These are phyloP conservation scores for Bombus difficillimus DNA, from an alignment of 1,140 invertebrate species.

Conservation along the genomic window DNA sequence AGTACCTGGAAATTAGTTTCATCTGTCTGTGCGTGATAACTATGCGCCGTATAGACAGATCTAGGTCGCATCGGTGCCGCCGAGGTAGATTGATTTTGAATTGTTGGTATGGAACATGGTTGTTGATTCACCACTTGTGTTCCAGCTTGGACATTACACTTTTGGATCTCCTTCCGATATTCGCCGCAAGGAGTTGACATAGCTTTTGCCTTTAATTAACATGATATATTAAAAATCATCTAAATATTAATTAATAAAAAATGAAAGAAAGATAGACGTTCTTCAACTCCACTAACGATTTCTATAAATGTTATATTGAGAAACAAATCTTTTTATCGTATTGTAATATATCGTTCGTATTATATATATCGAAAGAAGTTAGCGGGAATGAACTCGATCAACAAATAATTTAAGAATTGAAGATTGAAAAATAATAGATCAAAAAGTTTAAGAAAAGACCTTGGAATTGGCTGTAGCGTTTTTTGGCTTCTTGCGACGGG, in stretches of 20 bases:
- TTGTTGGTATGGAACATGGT: constrained; percentile 60
- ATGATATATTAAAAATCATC: not conserved
- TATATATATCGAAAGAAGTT: not conserved
- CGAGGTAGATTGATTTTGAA: constrained; percentile 66
- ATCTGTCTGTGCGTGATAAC: constrained; percentile 72
- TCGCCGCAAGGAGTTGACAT: constrained; percentile 68
- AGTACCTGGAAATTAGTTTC: constrained; percentile 73
- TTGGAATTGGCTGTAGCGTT: constrained; percentile 69
- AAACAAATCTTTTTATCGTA: not conserved
- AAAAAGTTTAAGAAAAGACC: constrained; percentile 51
- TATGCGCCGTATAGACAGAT: constrained; percentile 77
- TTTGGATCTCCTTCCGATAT: constrained; percentile 73
- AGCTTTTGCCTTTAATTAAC: constrained; percentile 59
- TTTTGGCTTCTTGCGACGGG: constrained; percentile 72
- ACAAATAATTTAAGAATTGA: constrained; percentile 7
- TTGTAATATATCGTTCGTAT: not conserved
- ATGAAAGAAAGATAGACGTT: not conserved
- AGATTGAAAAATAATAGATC: too few species aligned
- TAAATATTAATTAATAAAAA: not conserved
- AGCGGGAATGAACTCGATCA: not conserved
- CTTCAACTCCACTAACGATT: not conserved
- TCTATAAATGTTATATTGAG: not conserved
- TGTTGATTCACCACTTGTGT: constrained; percentile 38
- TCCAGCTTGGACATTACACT: constrained; percentile 53
- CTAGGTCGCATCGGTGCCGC: constrained; percentile 72